Conservation (phyloP, 1,140 invertebrate species). For the honey bee (Apis mellifera) region Amel_HAv3.1 CM009931.2:8932001-8932500, state of each 20-base stretch:
- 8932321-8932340: conserved; percentile 42
- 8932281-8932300: conserved; percentile 15
- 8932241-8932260: neutral
- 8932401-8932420: conserved; percentile 54
- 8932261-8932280: neutral
- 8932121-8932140: no score
- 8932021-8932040: no score
- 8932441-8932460: conserved; percentile 48
- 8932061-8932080: no score
- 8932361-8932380: conserved; percentile 14
- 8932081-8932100: no score
- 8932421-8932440: conserved; percentile 52
- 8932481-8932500: neutral
- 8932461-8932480: neutral
- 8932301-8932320: conserved; percentile 18
- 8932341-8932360: conserved; percentile 50
- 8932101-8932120: no score
- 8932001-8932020: no score
- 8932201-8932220: neutral
- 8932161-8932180: neutral
- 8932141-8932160: no score
- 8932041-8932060: no score
- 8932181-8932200: neutral
- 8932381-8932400: conserved; percentile 57
- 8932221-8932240: neutral